Evolutionary conservation across 2,113 vertebrate genomes (phyloP), one percentile per base, ranked within the genome.

Genomic region (Apteryx mantelli): DNA sequence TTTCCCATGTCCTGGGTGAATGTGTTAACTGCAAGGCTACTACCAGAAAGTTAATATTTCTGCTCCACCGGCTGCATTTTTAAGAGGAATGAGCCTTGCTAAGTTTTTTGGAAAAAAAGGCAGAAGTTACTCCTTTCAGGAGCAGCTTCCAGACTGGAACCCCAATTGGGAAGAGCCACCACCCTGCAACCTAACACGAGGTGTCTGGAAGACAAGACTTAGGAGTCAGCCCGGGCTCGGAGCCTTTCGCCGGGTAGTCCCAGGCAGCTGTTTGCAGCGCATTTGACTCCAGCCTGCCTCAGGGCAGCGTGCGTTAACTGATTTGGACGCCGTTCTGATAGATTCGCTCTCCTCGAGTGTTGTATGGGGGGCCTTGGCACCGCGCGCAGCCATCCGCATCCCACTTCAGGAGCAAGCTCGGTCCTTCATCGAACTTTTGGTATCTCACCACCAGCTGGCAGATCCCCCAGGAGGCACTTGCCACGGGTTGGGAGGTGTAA

Each of bases 401-500:
- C 46, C 0, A 2, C 40, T 52, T 22, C 30, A 56, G 63, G 40
- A 71, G 46, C 8, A 0, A 5, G 44, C 52, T 46, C 26, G 4
- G 42, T 20, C 4, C 66, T n/a, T 34, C 64, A 22, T 24, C 1
- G 2, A 2, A 61, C 65, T 52, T 40, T 65, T 6, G 0, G 7
- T 17, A 40, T 93, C 94, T 96, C 50, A 8, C 84, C 17, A 14
- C 90, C 95, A 79, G 5, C 89, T 60, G 38, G 52, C 76, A 38
- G 88, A 34, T 60, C 25, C 2, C 61, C 26, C 44, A 2, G 1
- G 34, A 7, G 28, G 76, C 34, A 5, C 28, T 2, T 0, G 5
- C 73, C 2, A 0, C 48, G 76, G 83, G 66, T 82, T 3, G 3
- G 38, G 30, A 19, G 58, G 74, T 28, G 74, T 70, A 2, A 40